Conservation (phyloP, 2,888 invertebrate genomes). For the Ophraella communa region DNA sequence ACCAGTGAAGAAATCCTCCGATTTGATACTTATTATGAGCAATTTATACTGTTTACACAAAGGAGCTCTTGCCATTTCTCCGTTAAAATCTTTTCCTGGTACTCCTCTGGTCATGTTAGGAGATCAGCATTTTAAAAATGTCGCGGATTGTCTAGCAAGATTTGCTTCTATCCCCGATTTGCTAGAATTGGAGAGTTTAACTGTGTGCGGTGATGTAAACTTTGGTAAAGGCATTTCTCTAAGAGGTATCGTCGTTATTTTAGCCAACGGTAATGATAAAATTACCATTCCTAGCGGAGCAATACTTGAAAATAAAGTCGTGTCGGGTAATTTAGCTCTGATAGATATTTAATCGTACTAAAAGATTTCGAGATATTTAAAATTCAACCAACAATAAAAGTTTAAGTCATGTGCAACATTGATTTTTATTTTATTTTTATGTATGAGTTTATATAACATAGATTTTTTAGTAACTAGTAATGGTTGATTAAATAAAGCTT, state of each 20-base stretch:
- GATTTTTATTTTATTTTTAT: too few species aligned
- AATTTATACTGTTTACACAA: slow-evolving; percentile 91
- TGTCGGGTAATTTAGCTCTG: slow-evolving; percentile 98
- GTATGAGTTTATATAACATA: too few species aligned
- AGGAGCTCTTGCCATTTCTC: slow-evolving; percentile 93
- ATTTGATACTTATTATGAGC: slow-evolving; percentile 95
- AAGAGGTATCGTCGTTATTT: slow-evolving; percentile 98
- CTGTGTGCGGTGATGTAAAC: slow-evolving; percentile 98
- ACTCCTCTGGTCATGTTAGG: slow-evolving; percentile 97
- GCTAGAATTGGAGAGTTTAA: slow-evolving; percentile 96
- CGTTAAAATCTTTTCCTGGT: slow-evolving; percentile 92
- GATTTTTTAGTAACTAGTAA: too few species aligned
- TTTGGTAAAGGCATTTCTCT: slow-evolving; percentile 94
- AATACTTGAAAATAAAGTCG: slow-evolving; percentile 97
- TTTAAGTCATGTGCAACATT: background rate
- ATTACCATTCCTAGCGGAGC: slow-evolving; percentile 98
- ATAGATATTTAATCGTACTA: slow-evolving; percentile 79
- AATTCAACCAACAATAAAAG: too few species aligned
- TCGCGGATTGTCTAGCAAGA: slow-evolving; percentile 86
- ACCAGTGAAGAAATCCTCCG: slow-evolving; percentile 98
- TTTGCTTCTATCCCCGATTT: slow-evolving; percentile 97
- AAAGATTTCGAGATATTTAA: background rate
- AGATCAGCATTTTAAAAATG: slow-evolving; percentile 94
- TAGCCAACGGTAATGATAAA: slow-evolving; percentile 98
- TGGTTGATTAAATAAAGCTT: too few species aligned